Evolutionary conservation across 2,888 invertebrate genomes (phyloP).

Genomic region (Cryptus viduatorius): DNA sequence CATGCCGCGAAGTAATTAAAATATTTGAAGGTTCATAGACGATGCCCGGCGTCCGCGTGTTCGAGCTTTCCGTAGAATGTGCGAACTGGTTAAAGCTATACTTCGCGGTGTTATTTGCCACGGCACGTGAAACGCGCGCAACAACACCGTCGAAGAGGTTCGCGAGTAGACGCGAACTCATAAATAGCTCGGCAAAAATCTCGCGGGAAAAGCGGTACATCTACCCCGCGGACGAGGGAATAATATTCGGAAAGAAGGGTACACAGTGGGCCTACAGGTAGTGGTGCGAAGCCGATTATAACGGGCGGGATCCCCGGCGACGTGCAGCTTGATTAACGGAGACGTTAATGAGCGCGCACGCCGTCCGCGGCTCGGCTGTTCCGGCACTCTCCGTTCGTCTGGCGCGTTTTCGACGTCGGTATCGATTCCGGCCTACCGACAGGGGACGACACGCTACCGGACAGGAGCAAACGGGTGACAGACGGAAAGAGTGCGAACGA

Average conservation of each 20-base stretch:
- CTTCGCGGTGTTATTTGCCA: not conserved
- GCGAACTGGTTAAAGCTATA: not conserved
- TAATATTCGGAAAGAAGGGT: conserved; percentile 22
- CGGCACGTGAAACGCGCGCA: not conserved
- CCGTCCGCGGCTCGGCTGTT: conserved; percentile 61
- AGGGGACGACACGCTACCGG: conserved; percentile 12
- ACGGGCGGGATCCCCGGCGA: conserved; percentile 30
- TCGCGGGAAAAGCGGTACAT: not conserved
- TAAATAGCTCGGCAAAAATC: conserved; percentile 33
- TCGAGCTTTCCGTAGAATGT: not conserved
- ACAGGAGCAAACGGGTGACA: conserved; percentile 19
- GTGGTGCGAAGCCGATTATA: conserved; percentile 22
- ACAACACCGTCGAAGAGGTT: not conserved
- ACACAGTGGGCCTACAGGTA: not conserved
- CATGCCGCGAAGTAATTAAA: conserved; percentile 74
- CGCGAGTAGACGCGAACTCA: conserved; percentile 35
- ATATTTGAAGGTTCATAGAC: conserved; percentile 71
- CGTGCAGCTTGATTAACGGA: conserved; percentile 75
- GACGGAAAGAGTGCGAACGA: conserved; percentile 24
- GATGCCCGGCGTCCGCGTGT: not conserved
- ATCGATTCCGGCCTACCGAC: conserved; percentile 72
- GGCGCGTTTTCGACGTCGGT: conserved; percentile 59
- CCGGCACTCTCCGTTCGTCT: conserved; percentile 19
- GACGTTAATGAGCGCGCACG: conserved; percentile 75
- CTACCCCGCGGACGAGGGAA: not conserved